A percentile compares a stretch with the other conserved stretches of the same genome.
Evolutionary conservation across 2,113 vertebrate species (phyloP).

Genomic region (Malurus melanocephalus): DNA sequence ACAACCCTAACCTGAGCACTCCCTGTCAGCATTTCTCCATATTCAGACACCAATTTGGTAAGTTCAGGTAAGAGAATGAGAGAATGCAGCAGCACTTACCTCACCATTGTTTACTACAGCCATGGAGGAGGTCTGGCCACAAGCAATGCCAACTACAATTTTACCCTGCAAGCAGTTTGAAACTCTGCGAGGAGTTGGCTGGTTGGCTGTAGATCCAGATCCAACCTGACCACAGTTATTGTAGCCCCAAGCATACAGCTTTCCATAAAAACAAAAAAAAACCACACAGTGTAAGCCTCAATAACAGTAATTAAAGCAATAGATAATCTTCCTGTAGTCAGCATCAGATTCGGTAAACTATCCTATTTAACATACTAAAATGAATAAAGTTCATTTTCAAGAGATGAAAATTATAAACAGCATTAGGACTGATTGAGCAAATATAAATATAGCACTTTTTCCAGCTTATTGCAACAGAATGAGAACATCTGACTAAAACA

Average conservation of each 20-base stretch:
- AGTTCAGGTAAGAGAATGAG: background rate
- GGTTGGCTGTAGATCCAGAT: constrained; percentile 93
- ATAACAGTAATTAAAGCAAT: background rate
- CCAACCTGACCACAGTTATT: constrained; percentile 98
- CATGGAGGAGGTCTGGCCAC: constrained; percentile 93
- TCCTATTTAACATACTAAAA: background rate
- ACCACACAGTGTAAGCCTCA: background rate
- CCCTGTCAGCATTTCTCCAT: background rate
- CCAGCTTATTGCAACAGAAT: background rate
- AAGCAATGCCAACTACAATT: constrained; percentile 83
- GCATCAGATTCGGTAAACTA: background rate
- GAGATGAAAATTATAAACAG: background rate
- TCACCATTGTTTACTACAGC: constrained; percentile 91
- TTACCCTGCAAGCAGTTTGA: constrained; percentile 88
- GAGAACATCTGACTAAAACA: background rate
- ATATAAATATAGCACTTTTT: background rate
- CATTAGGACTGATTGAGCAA: background rate
- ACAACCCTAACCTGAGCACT: background rate
- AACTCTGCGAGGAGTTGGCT: constrained; percentile 89
- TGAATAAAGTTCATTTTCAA: background rate
- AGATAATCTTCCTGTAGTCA: background rate
- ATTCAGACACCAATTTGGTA: background rate
- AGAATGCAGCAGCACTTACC: constrained; percentile 68
- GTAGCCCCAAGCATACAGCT: constrained; percentile 97
- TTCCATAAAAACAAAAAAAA: constrained; percentile 10